Evolutionary conservation across 2,888 invertebrate genomes (phyloP).

Genomic region (Amphimallon solstitiale): DNA sequence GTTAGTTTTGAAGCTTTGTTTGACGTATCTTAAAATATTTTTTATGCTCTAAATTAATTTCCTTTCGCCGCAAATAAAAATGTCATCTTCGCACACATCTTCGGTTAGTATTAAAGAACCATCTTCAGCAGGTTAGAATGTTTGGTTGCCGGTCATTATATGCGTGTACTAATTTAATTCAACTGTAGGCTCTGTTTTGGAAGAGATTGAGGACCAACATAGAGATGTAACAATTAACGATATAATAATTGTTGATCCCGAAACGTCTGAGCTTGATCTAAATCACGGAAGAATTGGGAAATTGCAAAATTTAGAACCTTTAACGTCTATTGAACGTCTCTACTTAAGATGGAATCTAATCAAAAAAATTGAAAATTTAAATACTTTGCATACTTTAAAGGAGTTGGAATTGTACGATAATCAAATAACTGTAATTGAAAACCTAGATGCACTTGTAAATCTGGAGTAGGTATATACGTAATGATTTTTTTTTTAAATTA

Average conservation of each 20-base stretch:
- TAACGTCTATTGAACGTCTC: constrained; percentile 80
- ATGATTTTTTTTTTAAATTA: neutral
- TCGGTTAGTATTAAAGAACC: no score
- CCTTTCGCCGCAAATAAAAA: no score
- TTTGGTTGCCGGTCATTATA: no score
- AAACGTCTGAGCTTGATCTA: constrained; percentile 81
- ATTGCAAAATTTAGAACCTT: constrained; percentile 83
- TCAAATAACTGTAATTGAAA: constrained; percentile 92
- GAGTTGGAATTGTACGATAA: constrained; percentile 98
- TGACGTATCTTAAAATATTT: no score
- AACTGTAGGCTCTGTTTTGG: neutral
- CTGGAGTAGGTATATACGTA: constrained; percentile 78
- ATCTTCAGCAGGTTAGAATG: no score
- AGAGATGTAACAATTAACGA: constrained; percentile 66
- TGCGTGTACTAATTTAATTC: no score
- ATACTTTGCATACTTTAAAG: constrained; percentile 77
- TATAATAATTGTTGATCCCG: constrained; percentile 73
- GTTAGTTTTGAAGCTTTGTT: no score
- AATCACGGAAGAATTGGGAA: constrained; percentile 89
- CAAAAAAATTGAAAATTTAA: constrained; percentile 90
- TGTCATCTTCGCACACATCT: no score
- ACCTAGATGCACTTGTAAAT: constrained; percentile 86
- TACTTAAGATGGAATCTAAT: constrained; percentile 95
- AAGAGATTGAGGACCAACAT: constrained; percentile 33
- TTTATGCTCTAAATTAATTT: no score